Evolutionary conservation across 2,888 invertebrate species (phyloP), one percentile per base, ranked within the genome.

Genomic region (Loripinus fragilis): DNA sequence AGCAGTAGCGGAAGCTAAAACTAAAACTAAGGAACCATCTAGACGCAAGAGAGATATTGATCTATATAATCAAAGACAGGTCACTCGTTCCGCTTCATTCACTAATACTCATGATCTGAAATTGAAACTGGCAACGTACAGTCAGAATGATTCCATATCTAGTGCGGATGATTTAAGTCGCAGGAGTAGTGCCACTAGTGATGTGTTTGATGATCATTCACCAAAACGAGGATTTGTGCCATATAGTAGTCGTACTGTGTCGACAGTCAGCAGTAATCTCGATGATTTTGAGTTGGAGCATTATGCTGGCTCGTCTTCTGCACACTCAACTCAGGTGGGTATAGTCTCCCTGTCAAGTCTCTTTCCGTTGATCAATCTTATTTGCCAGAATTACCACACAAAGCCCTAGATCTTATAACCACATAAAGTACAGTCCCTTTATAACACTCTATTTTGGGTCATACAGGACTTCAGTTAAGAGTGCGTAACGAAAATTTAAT

Each of bases 1-100:
- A 93, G 97, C 98, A 42, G 98, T 98, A 0, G 97, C 97, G 28
- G 97, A 98, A 92, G 98, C 92, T 41, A 92, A 92, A 79, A 85
- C 88, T 45, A 91, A 91, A 78, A 72, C 79, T 30, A 88, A 88
- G 71, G 87, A 85, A 20, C 68, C 71, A n/a, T 60, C 80, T 20
- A 83, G 85, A 72, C 70, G 82, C 20, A 85, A 79, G 76, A 23
- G 75, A 50, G 78, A 80, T 23, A 72, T 75, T 42, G 76, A 80
- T 41, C 64, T 71, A 17, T 74, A 79, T 64, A 77, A 64, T 38
- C 78, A 80, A 65, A 73, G 81, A 41, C 81, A 86, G 69, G 89
- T 91, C 83, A 87, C 85, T 2, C 77, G 90, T 17, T 91, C 91
- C 65, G 89, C 91, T 35, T 91, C 90, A 12, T 90, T 89, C 83